A percentile compares a stretch with the other conserved stretches of the same genome.
Evolutionary conservation across 2,888 invertebrate genomes (phyloP).

Genomic region (Geotrupes spiniger): DNA sequence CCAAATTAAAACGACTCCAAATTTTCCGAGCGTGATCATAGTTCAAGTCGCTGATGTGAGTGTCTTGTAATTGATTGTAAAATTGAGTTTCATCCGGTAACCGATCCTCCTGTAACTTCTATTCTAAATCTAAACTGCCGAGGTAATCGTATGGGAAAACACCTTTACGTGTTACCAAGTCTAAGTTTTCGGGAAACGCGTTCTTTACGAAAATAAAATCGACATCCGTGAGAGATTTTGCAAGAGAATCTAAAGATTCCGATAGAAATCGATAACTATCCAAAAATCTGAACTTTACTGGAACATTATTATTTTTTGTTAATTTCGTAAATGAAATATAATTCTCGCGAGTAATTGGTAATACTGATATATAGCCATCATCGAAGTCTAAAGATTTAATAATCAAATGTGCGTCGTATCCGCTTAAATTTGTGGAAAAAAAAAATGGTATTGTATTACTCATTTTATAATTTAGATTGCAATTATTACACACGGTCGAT

Average conservation of each 20-base stretch:
- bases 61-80: background rate
- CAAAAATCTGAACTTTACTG: background rate
- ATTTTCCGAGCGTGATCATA: conserved; percentile 17
- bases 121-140: too few species aligned
- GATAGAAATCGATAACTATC: background rate
- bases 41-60: conserved; percentile 12
- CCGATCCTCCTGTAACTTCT: background rate
- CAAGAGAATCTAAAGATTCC: background rate
- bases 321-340: conserved; percentile 9
- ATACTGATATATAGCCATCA: conserved; percentile 1
- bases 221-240: background rate
- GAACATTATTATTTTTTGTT: background rate
- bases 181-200: background rate
- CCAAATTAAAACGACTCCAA: conserved; percentile 17
- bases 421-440: conserved; percentile 8
- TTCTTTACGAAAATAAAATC: conserved; percentile 4
- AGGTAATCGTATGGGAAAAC: conserved; percentile 11
- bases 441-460: conserved; percentile 4
- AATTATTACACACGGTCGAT: background rate
- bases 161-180: conserved; percentile 2
- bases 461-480: conserved; percentile 8
- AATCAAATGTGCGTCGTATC: conserved; percentile 12
- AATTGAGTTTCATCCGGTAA: conserved; percentile 8
- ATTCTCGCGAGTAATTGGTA: conserved; percentile 5
- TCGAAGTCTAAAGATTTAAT: conserved; percentile 5